Evolutionary conservation across 2,113 vertebrate genomes (phyloP).

Genomic region (Dipodomys ordii): DNA sequence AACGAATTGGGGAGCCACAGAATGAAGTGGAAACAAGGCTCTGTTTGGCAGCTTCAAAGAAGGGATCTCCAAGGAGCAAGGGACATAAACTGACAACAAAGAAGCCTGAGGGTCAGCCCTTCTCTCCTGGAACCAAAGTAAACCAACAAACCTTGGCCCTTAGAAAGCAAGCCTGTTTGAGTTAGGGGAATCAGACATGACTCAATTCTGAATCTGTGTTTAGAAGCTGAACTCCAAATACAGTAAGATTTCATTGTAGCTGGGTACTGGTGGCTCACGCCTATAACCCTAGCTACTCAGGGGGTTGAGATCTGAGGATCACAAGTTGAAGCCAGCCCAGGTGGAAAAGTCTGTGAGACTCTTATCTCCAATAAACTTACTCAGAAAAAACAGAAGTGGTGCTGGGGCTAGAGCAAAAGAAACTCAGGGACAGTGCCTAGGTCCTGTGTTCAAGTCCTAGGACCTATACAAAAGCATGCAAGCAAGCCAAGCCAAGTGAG

Average conservation of each 20-base stretch:
- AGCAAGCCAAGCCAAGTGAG: no score
- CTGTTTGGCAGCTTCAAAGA: slow-evolving; percentile 62
- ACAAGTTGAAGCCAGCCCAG: no score
- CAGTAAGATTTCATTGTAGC: not conserved
- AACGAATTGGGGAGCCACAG: not conserved
- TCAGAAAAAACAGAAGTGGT: no score
- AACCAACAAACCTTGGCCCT: not conserved
- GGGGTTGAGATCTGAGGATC: no score
- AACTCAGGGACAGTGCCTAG: no score
- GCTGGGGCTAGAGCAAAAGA: no score
- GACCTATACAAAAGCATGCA: no score
- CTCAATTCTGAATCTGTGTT: slow-evolving; percentile 40
- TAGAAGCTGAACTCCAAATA: slow-evolving; percentile 33
- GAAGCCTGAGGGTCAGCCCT: slow-evolving; percentile 41
- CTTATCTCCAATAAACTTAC: no score
- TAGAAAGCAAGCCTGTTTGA: not conserved
- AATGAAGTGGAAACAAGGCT: slow-evolving; percentile 53
- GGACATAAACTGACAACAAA: slow-evolving; percentile 61
- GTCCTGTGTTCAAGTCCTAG: no score
- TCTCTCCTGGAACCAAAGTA: slow-evolving; percentile 8
- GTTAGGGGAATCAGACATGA: slow-evolving; percentile 38
- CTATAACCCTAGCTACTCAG: no score
- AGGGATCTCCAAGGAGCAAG: slow-evolving; percentile 19
- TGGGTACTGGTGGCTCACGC: no score
- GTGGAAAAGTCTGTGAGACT: no score